Base-by-base conservation (phyloP, 2,888 invertebrate species). In the Calameuta pallipes region DNA sequence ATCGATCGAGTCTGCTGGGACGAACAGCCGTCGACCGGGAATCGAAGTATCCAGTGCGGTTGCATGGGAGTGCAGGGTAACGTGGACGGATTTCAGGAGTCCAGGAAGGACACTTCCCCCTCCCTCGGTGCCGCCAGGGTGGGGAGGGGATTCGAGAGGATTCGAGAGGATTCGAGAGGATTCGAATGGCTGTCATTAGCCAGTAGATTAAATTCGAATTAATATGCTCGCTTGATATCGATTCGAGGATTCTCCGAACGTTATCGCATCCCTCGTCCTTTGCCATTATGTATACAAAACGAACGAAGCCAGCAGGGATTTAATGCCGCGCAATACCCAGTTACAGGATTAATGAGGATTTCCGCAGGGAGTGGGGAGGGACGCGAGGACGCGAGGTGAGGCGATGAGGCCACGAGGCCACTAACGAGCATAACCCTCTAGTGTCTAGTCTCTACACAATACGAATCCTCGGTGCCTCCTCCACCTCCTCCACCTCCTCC, bases 311-410 rank as follows among this genome's bases (percentile, higher is more conserved):
- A 9, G 56, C 3, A 56, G 56, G 23, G 56, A 56, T 56, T 56
- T 56, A 56, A 56, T 56, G 56, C 9, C 56, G 56, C 56, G 56
- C 56, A 56, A 56, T 56, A 56, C 56, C 56, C 83, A 84, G 82
- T 83, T 83, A 82, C 80, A 82, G 81, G 82, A 85, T 87, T 86
- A 87, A 87, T 83, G 85, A 87, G 86, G 85, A 87, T 87, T 87
- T 87, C 86, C 87, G 84, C 78, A 80, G 30, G 71, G 71, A n/a
- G n/a, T 3, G 71, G 34, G 9, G 71, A n/a, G 71, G 71, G 33
- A 30, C 31, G 71, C 12, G 13, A 33, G 33, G 71, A 71, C 31
- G 31, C 15, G 71, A 71, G 71, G 71, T 34, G 71, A 34, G 34
- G 31, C 4, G 31, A 34, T 9, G 11, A 71, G 30, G 31, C 71